phyloP scores from a whole-genome alignment of 2,888 invertebrate species.

The Pristionchus mayeri region DNA sequence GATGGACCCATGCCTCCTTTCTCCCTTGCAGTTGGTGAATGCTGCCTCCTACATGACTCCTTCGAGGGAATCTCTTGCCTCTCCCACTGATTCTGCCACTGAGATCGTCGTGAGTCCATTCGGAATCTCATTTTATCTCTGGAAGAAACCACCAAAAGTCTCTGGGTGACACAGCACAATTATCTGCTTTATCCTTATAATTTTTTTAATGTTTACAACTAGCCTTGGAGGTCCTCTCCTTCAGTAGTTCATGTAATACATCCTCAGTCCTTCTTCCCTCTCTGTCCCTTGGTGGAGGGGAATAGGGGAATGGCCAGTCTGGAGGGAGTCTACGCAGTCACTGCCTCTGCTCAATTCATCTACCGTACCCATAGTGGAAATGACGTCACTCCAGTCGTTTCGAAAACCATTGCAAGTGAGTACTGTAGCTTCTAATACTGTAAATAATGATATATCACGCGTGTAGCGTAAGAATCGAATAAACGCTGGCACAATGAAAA shows the following conservation, averaged over 20 bases:
- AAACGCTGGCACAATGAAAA: too few relatives aligned
- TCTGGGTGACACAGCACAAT: too few relatives aligned
- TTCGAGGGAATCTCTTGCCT: neutral
- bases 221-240: too few relatives aligned
- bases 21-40: neutral
- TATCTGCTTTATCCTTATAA: too few relatives aligned
- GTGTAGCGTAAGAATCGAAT: too few relatives aligned
- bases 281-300: neutral
- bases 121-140: neutral
- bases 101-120: neutral
- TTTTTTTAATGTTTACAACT: too few relatives aligned
- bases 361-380: neutral
- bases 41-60: neutral
- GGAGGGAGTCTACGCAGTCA: neutral
- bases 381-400: neutral
- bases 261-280: too few relatives aligned
- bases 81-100: neutral
- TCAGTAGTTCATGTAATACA: too few relatives aligned
- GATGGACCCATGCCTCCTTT: too few relatives aligned
- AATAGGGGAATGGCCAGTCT: neutral
- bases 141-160: too few relatives aligned
- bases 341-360: neutral
- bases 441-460: too few relatives aligned
- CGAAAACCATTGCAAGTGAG: neutral
- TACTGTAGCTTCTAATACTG: too few relatives aligned